Conservation (phyloP, 2,888 invertebrate species). For the Fabriciana adippe region DNA sequence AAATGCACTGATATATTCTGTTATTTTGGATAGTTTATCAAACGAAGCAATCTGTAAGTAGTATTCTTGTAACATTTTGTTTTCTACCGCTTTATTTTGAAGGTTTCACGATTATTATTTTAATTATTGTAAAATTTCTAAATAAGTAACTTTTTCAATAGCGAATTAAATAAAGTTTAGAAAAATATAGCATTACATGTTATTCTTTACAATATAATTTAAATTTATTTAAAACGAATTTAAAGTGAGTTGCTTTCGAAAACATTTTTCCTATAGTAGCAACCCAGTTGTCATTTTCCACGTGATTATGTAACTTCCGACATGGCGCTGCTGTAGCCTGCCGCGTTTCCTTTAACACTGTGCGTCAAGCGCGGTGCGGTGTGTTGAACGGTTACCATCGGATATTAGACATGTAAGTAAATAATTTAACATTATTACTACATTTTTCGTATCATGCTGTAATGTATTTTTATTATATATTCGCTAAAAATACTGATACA, state of each 20-base stretch:
- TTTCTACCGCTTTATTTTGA: no score
- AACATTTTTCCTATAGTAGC: slow-evolving; percentile 11
- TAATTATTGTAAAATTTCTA: no score
- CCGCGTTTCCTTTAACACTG: slow-evolving; percentile 75
- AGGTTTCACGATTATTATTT: no score
- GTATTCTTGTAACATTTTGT: no score
- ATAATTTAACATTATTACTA: slow-evolving; percentile 27
- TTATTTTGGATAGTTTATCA: no score
- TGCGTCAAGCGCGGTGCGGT: slow-evolving; percentile 75
- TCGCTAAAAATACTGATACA: background rate
- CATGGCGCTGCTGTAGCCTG: slow-evolving; percentile 61
- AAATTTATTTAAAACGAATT: slow-evolving; percentile 1
- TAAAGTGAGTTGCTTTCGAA: background rate
- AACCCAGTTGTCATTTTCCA: slow-evolving; percentile 50
- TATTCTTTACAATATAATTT: background rate
- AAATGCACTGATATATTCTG: no score
- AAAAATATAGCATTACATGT: no score
- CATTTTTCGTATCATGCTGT: slow-evolving; percentile 14
- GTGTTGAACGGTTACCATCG: slow-evolving; percentile 66
- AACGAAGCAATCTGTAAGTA: no score
- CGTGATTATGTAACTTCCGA: slow-evolving; percentile 75
- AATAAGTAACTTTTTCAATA: background rate
- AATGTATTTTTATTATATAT: slow-evolving; percentile 1
- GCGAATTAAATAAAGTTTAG: no score
- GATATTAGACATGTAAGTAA: slow-evolving; percentile 76